Percentiles rank a stretch among this genome's conserved stretches.
These are phyloP conservation scores for Antechinus stuartii DNA, from an alignment of 2,113 vertebrate genomes.

Conservation along the genomic window DNA sequence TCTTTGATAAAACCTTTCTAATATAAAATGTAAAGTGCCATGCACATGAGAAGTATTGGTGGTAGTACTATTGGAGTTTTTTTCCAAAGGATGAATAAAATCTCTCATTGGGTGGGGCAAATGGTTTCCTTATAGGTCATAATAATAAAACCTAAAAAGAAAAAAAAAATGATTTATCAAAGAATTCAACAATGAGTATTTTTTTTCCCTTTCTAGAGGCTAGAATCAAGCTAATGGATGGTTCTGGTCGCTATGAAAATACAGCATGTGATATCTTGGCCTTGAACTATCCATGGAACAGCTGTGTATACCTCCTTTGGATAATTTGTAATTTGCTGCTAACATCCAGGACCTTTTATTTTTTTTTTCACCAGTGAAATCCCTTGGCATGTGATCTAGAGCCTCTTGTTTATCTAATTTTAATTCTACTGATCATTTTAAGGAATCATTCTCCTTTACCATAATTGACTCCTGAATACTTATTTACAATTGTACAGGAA, in stretches of 20 bases:
- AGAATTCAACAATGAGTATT: too few relatives aligned
- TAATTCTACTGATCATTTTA: conserved; percentile 8
- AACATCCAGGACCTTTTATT: neutral
- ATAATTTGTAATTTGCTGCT: neutral
- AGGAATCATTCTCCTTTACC: neutral
- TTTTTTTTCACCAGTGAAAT: neutral
- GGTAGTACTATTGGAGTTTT: neutral
- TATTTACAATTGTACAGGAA: conserved; percentile 17
- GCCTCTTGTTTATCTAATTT: conserved; percentile 26
- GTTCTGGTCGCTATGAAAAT: neutral
- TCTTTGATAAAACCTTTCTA: neutral
- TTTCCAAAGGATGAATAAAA: neutral
- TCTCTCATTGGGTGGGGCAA: neutral
- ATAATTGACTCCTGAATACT: neutral
- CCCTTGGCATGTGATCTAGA: neutral
- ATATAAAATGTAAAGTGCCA: neutral
- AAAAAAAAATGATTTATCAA: neutral
- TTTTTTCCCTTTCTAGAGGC: neutral
- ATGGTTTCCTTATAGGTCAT: neutral
- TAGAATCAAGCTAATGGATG: neutral
- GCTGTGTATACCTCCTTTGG: neutral
- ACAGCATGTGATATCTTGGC: neutral
- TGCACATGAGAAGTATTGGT: neutral
- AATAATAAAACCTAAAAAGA: neutral
- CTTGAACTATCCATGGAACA: neutral